A percentile compares a stretch with the other conserved stretches of the same genome.
Conservation (phyloP, 2,797 vertebrate genomes). For the Sebastes paucispinis region DNA sequence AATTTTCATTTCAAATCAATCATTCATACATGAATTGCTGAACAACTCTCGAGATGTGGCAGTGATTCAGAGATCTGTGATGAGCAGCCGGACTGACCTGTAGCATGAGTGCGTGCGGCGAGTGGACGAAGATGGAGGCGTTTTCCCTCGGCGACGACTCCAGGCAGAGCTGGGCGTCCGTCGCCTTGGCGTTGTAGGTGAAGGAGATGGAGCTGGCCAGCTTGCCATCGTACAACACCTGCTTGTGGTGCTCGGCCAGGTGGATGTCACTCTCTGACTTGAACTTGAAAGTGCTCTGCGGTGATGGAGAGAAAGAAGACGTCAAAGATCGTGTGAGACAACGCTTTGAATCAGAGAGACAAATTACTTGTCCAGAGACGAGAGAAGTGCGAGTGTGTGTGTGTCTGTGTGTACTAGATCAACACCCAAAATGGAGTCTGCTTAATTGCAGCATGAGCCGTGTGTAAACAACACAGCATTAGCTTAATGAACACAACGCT, state of each 20-base stretch:
- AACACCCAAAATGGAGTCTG: conserved; percentile 65
- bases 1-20: conserved; percentile 18
- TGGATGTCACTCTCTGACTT: conserved; percentile 98
- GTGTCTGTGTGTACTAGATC: conserved; percentile 22
- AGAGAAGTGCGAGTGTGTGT: conserved; percentile 2
- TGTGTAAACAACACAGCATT: conserved; percentile 74
- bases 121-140: conserved; percentile 95
- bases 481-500: conserved; percentile 76
- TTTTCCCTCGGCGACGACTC: conserved; percentile 98
- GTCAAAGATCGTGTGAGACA: not conserved
- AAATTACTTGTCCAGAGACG: conserved; percentile 6
- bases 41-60: conserved; percentile 2
- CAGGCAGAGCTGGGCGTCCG: conserved; percentile 94
- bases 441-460: conserved; percentile 65
- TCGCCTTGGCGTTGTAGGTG: conserved; percentile 96
- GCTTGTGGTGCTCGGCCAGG: conserved; percentile 96
- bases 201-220: conserved; percentile 96
- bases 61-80: conserved; percentile 2
- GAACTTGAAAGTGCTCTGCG: conserved; percentile 96
- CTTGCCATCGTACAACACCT: conserved; percentile 95
- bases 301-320: not conserved
- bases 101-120: conserved; percentile 95
- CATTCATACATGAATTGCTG: conserved; percentile 2
- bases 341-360: not conserved
- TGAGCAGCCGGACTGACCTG: conserved; percentile 81